These are phyloP conservation scores for Amorpha juglandis DNA, from an alignment of 2,888 invertebrate species.

Conservation along the genomic window DNA sequence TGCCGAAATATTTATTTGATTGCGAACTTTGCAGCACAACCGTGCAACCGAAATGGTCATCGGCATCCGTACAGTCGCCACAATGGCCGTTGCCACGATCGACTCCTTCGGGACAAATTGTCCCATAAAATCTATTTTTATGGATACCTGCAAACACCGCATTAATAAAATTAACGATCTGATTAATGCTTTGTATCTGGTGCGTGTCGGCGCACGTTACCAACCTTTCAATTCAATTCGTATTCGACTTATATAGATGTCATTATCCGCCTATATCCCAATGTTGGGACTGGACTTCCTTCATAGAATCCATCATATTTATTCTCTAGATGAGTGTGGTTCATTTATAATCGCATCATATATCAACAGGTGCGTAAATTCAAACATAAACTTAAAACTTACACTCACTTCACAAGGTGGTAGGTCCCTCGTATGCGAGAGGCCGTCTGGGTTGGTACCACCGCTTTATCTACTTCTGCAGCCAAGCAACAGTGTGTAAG, in stretches of 20 bases:
- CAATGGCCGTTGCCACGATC: constrained; percentile 65
- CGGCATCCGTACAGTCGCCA: constrained; percentile 72
- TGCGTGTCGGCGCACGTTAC: constrained; percentile 23
- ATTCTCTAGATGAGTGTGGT: not conserved
- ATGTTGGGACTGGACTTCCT: no score
- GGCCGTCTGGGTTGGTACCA: no score
- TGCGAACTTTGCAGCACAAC: constrained; percentile 78
- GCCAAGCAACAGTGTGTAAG: no score
- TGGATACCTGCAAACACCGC: constrained; percentile 35
- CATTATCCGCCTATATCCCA: no score
- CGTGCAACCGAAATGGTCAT: constrained; percentile 82
- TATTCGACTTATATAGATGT: not conserved
- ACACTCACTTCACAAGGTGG: no score
- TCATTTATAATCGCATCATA: no score
- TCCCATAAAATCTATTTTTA: constrained; percentile 59
- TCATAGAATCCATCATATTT: not conserved
- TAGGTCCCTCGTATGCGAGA: no score
- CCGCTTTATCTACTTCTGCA: no score
- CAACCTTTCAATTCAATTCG: constrained; percentile 14
- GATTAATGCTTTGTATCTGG: constrained; percentile 29
- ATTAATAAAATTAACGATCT: constrained; percentile 37
- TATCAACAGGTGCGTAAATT: no score
- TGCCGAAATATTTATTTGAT: constrained; percentile 85
- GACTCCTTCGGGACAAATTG: constrained; percentile 55
- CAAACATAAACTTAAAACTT: no score